phyloP scores from a whole-genome alignment of 2,113 vertebrate genomes.

The Myrmecobius fasciatus region DNA sequence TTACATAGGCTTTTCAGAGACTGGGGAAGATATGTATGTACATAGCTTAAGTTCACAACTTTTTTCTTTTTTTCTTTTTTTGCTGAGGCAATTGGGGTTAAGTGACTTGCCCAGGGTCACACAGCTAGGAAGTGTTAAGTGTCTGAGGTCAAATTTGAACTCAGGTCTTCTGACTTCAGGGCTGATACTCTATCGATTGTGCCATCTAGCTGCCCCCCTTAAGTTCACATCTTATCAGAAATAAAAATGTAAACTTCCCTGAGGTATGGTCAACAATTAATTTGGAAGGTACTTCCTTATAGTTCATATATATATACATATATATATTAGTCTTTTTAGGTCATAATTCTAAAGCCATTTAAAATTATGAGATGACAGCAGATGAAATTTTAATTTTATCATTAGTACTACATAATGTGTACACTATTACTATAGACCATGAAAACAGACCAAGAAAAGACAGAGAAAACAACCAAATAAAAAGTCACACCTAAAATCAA shows the following conservation, averaged over 20 bases:
- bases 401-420: constrained; percentile 1
- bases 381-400: constrained; percentile 22
- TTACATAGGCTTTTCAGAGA: neutral
- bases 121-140: too few species aligned
- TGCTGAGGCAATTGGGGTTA: too few species aligned
- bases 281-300: neutral
- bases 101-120: too few species aligned
- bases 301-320: constrained; percentile 18
- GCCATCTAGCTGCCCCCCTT: too few species aligned
- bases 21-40: neutral
- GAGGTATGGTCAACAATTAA: constrained; percentile 9
- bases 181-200: too few species aligned
- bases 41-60: neutral
- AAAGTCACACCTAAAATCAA: neutral
- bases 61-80: too few species aligned
- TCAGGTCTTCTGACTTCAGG: too few species aligned
- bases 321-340: neutral
- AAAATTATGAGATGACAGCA: constrained; percentile 33
- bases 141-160: too few species aligned
- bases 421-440: neutral
- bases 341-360: constrained; percentile 52
- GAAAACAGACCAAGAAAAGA: neutral
- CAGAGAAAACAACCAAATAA: neutral
- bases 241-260: neutral
- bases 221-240: neutral